phyloP scores from a whole-genome alignment of 1,140 invertebrate genomes.

The Pararge aegeria region DNA sequence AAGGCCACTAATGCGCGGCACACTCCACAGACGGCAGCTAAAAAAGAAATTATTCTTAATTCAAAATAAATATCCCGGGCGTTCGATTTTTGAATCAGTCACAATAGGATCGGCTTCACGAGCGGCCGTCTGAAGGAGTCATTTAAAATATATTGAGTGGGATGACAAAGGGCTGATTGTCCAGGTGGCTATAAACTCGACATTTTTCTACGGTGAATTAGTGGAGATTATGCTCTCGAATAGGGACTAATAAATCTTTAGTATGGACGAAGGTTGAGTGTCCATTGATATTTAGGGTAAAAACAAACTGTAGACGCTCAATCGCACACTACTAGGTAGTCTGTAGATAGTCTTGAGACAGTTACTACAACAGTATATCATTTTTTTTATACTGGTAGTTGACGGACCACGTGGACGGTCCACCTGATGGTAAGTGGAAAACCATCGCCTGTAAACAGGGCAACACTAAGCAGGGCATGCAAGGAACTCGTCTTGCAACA shows the following conservation, averaged over 20 bases:
- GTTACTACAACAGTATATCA: neutral
- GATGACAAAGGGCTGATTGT: slow-evolving; percentile 62
- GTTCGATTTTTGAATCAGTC: slow-evolving; percentile 58
- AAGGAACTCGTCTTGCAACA: too few relatives aligned
- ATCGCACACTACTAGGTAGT: too few relatives aligned
- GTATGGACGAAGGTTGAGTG: slow-evolving; percentile 38
- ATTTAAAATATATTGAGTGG: slow-evolving; percentile 74
- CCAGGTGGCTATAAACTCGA: slow-evolving; percentile 55
- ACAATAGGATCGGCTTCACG: slow-evolving; percentile 54
- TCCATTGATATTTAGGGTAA: slow-evolving; percentile 56
- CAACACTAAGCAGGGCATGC: too few relatives aligned
- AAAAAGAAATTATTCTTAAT: slow-evolving; percentile 75
- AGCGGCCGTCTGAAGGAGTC: slow-evolving; percentile 55
- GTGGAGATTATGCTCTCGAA: slow-evolving; percentile 66
- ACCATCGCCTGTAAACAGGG: too few relatives aligned
- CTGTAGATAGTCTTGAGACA: too few relatives aligned
- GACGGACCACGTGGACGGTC: too few relatives aligned
- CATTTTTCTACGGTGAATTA: slow-evolving; percentile 72
- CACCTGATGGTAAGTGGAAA: too few relatives aligned
- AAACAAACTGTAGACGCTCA: neutral
- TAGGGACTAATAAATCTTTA: slow-evolving; percentile 70
- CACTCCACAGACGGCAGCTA: slow-evolving; percentile 66
- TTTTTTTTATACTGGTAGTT: too few relatives aligned
- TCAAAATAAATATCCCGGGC: slow-evolving; percentile 56
- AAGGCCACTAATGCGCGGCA: slow-evolving; percentile 70